Evolutionary conservation across 2,797 vertebrate species (phyloP).

Genomic region (Halcyon smyrnensis): DNA sequence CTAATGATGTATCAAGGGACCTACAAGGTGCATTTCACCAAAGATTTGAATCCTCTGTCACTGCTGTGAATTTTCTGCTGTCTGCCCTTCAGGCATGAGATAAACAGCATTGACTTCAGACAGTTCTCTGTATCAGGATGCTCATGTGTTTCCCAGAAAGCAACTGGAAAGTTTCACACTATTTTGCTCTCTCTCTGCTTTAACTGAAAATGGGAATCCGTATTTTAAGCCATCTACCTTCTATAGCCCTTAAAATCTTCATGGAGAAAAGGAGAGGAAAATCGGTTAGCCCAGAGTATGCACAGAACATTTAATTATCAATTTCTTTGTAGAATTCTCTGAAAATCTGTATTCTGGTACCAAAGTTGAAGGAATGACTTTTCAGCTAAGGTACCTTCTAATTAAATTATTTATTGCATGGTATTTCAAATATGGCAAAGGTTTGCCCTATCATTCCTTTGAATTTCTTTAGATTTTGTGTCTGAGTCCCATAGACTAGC

Average conservation of each 20-base stretch:
- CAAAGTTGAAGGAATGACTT: background rate
- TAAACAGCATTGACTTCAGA: background rate
- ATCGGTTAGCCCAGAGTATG: background rate
- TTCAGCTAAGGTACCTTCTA: background rate
- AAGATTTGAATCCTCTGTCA: background rate
- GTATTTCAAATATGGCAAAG: background rate
- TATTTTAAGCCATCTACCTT: background rate
- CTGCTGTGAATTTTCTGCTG: background rate
- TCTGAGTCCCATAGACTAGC: background rate
- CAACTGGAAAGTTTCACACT: background rate
- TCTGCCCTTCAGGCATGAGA: background rate
- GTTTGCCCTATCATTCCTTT: background rate
- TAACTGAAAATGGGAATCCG: background rate
- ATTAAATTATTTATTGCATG: background rate
- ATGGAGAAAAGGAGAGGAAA: background rate
- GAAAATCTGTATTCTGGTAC: background rate
- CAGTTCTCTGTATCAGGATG: background rate
- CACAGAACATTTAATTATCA: background rate
- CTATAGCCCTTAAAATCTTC: background rate
- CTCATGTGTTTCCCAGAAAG: background rate
- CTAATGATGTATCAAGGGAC: slow-evolving; percentile 47
- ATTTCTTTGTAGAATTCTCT: background rate
- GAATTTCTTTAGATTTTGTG: background rate
- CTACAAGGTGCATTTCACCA: background rate
- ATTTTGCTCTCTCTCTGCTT: background rate